Evolutionary conservation across 2,888 invertebrate genomes (phyloP), one percentile per base, ranked within the genome.

Genomic region (Chrysolina haemoptera): DNA sequence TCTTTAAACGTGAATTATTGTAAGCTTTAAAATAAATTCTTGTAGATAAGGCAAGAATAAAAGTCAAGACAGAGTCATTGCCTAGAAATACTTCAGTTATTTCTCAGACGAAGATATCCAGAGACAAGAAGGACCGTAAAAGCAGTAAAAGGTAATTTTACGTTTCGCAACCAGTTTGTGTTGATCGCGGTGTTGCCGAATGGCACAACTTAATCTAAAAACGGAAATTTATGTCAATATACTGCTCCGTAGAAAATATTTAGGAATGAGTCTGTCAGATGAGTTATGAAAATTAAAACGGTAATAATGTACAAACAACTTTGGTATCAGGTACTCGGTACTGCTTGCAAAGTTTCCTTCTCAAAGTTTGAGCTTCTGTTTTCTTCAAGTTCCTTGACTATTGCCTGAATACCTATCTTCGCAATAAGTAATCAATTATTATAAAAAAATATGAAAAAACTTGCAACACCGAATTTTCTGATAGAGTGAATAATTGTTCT

Each of bases 161-260:
- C 53, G 70, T 70, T 72, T 75, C 67, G 73, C 72, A 73, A 76
- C 75, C 75, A 73, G 77, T 77, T 73, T 73, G 50, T 48, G 27
- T 48, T 66, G 10, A 43, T 55, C 12, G 9, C n/a, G 55, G 22
- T 9, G 22, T 59, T 59, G 59, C 59, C 59, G 6, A 59, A 9
- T 35, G 27, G n/a, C n/a, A 9, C 10, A 27, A 14, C 9, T n/a
- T n/a, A 6, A 22, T 14, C 14, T 27, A 14, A 14, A 35, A 6
- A n/a, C 3, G 27, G 35, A n/a, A 1, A 35, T 9, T 59, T 35
- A 35, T 8, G 35, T 46, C 46, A 46, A 46, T 46, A 46, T 46
- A 14, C 5, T n/a, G 14, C 35, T 6, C 35, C 4, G 35, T 35
- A 35, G 46, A 46, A 6, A 46, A 46, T 14, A 46, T 4, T 46